Base-by-base conservation (phyloP, 53 echinoderm and acorn worm species). In the Patiria pectinifera region DNA sequence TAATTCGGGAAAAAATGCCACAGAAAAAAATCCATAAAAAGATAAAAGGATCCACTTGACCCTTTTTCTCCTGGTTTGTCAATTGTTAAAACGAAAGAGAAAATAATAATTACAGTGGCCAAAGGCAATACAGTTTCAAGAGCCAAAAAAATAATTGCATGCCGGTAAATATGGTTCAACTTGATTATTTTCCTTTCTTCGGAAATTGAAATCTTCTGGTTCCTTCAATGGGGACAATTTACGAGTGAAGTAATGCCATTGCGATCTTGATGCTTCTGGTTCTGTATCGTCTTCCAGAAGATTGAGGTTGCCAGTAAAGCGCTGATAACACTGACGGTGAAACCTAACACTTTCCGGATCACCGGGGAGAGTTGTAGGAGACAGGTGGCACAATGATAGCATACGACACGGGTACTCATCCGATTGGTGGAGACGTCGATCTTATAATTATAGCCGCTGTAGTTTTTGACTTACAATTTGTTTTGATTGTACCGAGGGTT, bases 241-340 rank as follows among this genome's bases (percentile, higher is more conserved):
- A 48, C 75, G 84, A 58, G 84, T 84, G 74, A 84, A 92, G 58
- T 92, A 85, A 61, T 80, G 61, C 76, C 19, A 35, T 35, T 59
- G 74, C 48, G 69, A 85, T 12, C 77, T 75, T 70, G 85, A 92
- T 92, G 84, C 62, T 63, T 48, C 49, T 59, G 35, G 83, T 93
- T 81, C 62, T 4, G 78, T 92, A 48, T 23, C 76, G 82, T 93
- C 90, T 83, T 45, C 70, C 62, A 93, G 70, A 58, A 80, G 93
- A 93, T 88, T 25, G 26, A 93, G 93, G 82, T 93, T 87, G n/a
- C 59, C 23, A 80, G 93, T 93, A 45, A 93, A 87, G 45, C 72
- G 82, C 72, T 80, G 69, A 88, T 87, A 87, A 71, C 93, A 93
- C 25, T 89, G 53, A 23, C 89, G 84, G 90, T 93, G 93, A 91